Evolutionary conservation across 2,113 vertebrate genomes (phyloP).

Genomic region (Laticauda laticaudata): DNA sequence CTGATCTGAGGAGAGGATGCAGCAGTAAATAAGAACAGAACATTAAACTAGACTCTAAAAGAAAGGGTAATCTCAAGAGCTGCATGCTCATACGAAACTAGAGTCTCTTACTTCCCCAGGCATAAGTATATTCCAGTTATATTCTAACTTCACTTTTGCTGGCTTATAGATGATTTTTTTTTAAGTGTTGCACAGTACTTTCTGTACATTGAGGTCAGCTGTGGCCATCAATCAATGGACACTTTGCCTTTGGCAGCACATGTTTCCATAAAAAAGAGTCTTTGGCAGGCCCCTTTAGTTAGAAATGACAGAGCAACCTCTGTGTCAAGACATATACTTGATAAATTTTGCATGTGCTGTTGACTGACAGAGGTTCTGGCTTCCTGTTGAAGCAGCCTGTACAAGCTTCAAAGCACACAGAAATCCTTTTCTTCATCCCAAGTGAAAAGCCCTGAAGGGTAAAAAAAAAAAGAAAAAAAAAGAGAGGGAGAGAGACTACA

Average conservation of each 20-base stretch:
- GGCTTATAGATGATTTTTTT: constrained; percentile 70
- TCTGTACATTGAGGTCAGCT: constrained; percentile 72
- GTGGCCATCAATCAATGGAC: constrained; percentile 73
- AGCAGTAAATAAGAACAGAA: accelerated
- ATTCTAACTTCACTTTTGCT: constrained; percentile 63
- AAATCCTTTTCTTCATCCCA: constrained; percentile 58
- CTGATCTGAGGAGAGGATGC: not conserved
- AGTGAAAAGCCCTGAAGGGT: constrained; percentile 18
- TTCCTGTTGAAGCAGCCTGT: constrained; percentile 59
- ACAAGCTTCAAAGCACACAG: constrained; percentile 63
- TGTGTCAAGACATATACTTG: constrained; percentile 72
- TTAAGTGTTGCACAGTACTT: constrained; percentile 69
- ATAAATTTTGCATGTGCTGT: constrained; percentile 74
- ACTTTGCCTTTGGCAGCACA: constrained; percentile 72
- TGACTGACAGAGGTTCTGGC: constrained; percentile 69
- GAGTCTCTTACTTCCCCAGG: not conserved
- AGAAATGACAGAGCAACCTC: constrained; percentile 72
- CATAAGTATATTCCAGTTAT: constrained; percentile 61
- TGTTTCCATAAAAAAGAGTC: constrained; percentile 61
- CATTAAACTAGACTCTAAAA: not conserved
- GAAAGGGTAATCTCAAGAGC: not conserved
- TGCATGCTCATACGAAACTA: not conserved
- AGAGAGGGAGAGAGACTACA: constrained; percentile 16
- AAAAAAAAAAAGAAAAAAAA: accelerated
- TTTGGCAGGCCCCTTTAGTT: constrained; percentile 65